phyloP scores from a whole-genome alignment of 2,888 invertebrate species.

The Callyntrura guangdongensis region DNA sequence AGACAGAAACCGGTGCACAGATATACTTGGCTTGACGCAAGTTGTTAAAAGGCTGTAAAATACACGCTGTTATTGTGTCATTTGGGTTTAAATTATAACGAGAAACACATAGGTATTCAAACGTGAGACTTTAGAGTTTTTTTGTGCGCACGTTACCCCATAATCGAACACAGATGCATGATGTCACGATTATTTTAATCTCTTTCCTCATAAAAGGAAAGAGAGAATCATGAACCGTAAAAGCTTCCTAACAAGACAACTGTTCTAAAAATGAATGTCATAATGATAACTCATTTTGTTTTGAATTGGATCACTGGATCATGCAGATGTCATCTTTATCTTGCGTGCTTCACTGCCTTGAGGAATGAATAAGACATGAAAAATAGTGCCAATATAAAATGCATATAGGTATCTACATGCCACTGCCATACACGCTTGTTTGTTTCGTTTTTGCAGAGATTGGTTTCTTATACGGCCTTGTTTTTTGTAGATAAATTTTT shows the following conservation, averaged over 20 bases:
- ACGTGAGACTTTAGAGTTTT: too few relatives aligned
- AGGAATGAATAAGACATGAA: background rate
- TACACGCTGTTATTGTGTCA: too few relatives aligned
- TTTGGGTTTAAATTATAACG: too few relatives aligned
- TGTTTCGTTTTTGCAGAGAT: background rate
- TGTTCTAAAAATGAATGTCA: background rate
- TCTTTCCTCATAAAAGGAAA: too few relatives aligned
- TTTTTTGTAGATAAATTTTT: background rate
- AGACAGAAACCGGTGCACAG: background rate
- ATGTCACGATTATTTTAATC: too few relatives aligned
- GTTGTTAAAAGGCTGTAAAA: background rate
- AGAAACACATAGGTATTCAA: too few relatives aligned
- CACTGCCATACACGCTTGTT: too few relatives aligned
- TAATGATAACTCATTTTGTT: slow-evolving; percentile 13
- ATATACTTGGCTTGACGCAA: background rate
- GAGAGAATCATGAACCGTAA: background rate
- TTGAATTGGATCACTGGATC: slow-evolving; percentile 35
- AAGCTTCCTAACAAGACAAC: background rate
- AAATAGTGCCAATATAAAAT: background rate
- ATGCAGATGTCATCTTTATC: slow-evolving; percentile 42
- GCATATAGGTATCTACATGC: background rate
- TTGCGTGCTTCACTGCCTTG: slow-evolving; percentile 4
- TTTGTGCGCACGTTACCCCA: too few relatives aligned
- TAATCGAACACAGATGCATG: too few relatives aligned
- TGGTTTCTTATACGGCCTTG: background rate